Evolutionary conservation across 2,888 invertebrate genomes (phyloP).

Genomic region (Acleris literana): DNA sequence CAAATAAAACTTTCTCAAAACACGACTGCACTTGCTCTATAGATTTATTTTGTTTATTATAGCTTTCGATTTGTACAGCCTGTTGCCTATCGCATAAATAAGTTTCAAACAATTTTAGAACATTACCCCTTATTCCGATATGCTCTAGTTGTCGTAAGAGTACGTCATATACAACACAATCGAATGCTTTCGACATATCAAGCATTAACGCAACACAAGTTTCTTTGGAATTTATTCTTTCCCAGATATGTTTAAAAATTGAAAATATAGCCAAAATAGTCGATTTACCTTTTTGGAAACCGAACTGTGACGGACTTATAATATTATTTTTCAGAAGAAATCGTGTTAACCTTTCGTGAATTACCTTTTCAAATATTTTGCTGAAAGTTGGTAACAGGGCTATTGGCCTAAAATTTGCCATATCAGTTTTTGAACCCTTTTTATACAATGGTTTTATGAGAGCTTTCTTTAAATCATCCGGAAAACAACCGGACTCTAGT

Average conservation of each 20-base stretch:
- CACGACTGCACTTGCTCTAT: too few relatives aligned
- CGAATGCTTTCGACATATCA: too few relatives aligned
- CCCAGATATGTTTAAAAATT: conserved; percentile 10
- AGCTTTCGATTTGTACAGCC: too few relatives aligned
- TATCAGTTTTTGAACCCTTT: conserved; percentile 9
- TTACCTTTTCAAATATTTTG: conserved; percentile 7
- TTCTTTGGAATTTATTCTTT: too few relatives aligned
- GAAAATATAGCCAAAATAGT: conserved; percentile 5
- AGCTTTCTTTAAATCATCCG: conserved; percentile 7
- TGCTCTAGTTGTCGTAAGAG: too few relatives aligned
- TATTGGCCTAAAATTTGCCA: conserved; percentile 4
- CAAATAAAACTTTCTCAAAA: not conserved
- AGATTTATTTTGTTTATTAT: not conserved
- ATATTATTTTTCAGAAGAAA: not conserved
- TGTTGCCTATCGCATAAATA: too few relatives aligned
- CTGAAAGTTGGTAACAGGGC: not conserved
- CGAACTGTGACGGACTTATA: conserved; percentile 6
- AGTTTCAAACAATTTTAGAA: too few relatives aligned
- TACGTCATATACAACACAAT: too few relatives aligned
- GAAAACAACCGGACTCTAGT: conserved; percentile 11
- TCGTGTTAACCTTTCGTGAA: not conserved
- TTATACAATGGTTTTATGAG: conserved; percentile 17
- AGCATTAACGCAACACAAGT: too few relatives aligned
- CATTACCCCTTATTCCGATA: too few relatives aligned
- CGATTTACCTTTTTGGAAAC: conserved; percentile 18